A percentile compares a stretch with the other conserved stretches of the same genome.
Conservation (phyloP, 30 jellyfish, hydroid and myxozoan species). For the Catostylus mosaicus region DNA sequence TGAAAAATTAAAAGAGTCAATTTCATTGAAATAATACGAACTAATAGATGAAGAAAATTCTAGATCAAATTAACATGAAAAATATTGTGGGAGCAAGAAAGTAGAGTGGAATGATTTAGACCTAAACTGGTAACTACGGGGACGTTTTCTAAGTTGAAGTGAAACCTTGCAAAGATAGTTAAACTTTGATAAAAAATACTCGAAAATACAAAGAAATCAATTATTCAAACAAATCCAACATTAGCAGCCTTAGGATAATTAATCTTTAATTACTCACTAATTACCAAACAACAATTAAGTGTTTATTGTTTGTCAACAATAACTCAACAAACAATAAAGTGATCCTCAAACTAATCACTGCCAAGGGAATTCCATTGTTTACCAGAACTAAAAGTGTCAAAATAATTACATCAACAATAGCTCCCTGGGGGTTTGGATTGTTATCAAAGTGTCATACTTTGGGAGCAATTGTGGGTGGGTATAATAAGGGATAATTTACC, state of each 20-base stretch:
- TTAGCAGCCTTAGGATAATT: background rate
- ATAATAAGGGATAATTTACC: too few species aligned
- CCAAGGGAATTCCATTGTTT: constrained; percentile 9
- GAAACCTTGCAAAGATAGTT: too few species aligned
- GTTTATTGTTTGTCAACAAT: background rate
- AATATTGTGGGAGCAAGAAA: too few species aligned
- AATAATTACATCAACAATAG: background rate
- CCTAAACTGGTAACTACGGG: too few species aligned
- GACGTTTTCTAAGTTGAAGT: too few species aligned
- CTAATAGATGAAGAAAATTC: background rate
- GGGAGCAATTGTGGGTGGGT: background rate
- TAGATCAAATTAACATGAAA: background rate
- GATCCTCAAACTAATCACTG: background rate
- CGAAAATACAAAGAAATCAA: background rate
- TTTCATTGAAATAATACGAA: background rate
- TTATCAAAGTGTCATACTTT: background rate
- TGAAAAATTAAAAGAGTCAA: constrained; percentile 15
- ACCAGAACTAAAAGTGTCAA: background rate
- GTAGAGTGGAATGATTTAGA: too few species aligned
- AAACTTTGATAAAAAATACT: too few species aligned
- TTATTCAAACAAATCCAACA: background rate
- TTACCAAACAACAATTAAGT: background rate
- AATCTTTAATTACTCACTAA: background rate
- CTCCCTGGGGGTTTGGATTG: background rate
- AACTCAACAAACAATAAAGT: background rate